Percentiles rank a stretch among this genome's conserved stretches.
Conservation (phyloP, 2,888 invertebrate genomes). For the Drosophila nigricruria region DNA sequence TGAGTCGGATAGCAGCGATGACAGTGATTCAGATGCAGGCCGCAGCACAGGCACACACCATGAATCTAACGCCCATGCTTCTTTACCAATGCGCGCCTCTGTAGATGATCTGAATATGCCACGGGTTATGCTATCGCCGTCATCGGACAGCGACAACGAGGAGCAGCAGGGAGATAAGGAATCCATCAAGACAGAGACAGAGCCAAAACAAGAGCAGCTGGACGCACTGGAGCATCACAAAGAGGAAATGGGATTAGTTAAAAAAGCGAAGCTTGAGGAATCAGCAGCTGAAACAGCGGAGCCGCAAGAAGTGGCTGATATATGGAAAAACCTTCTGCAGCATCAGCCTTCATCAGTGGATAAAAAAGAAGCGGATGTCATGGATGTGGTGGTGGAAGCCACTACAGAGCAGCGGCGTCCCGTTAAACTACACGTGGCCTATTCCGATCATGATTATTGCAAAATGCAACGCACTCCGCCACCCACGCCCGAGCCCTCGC, state of each 20-base stretch:
- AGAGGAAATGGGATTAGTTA: conserved; percentile 27
- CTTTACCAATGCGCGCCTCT: conserved; percentile 59
- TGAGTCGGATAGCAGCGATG: conserved; percentile 93
- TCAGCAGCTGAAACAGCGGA: conserved; percentile 22
- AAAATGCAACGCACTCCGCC: conserved; percentile 84
- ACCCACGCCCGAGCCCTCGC: conserved; percentile 42
- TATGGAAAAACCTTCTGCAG: conserved; percentile 82
- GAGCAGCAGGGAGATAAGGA: conserved; percentile 19
- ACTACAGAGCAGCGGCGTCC: conserved; percentile 56
- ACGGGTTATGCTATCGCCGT: conserved; percentile 83
- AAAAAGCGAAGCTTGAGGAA: conserved; percentile 13
- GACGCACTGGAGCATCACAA: conserved; percentile 17
- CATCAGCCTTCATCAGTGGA: conserved; percentile 47
- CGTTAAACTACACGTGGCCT: conserved; percentile 87
- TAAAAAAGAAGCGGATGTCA: conserved; percentile 33
- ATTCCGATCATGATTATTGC: conserved; percentile 92
- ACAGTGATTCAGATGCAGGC: conserved; percentile 86
- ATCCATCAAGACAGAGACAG: conserved; percentile 4
- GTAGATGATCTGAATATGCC: conserved; percentile 76
- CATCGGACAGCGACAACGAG: conserved; percentile 77
- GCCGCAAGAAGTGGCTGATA: conserved; percentile 71
- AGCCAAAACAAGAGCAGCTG: conserved; percentile 15
- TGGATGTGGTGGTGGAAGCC: conserved; percentile 42
- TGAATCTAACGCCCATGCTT: conserved; percentile 6
- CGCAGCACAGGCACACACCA: conserved; percentile 27